Base-by-base conservation (phyloP, 64 coral and sea anemone species). In the Montipora cactus region DNA sequence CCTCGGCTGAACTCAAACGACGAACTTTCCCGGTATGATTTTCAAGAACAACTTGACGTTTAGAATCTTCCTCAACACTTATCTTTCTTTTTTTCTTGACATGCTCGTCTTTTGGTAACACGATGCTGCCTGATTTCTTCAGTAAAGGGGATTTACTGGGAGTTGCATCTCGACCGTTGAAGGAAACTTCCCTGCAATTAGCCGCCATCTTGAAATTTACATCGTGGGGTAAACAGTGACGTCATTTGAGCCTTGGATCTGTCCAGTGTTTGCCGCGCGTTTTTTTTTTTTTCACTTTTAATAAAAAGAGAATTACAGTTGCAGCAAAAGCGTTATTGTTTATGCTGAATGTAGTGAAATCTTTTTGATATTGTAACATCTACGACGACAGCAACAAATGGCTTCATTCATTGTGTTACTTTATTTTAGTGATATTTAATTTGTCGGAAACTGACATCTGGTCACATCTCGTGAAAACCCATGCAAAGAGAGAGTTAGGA, bases 81-180 rank as follows among this genome's bases (percentile, higher is more conserved):
- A 89, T 90, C 64, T 97, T 97, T 70, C 96, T 81, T 97, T 97
- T 97, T 80, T 97, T 97, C 81, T 95, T 97, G 19, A 97, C 79
- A 80, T 97, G 93, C 28, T 95, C 93, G 21, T 74, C 87, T 47
- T 79, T 73, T 19, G 86, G 72, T 52, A 86, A 71, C 47, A 86
- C 64, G 7, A 86, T 66, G 61, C 82, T 86, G 45, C 64, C 20
- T 86, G 82, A 5, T 12, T 86, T 86, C 82, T 86, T 86, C 18
- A 86, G 82, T 11, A 86, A 72, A 10, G 82, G 82, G 16, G 66
- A 86, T 86, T 86, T 86, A 71, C 82, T 22, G 45, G 25, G 25
- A 86, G 71, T 20, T 48, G 67, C 48, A 45, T 86, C 66, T 7
- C 66, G 62, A 70, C 82, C 82, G 82, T 86, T 86, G 66, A 85